A percentile compares a stretch with the other conserved stretches of the same genome.
phyloP scores from a whole-genome alignment of 2,797 vertebrate species.

The Zenarchopterus dispar region DNA sequence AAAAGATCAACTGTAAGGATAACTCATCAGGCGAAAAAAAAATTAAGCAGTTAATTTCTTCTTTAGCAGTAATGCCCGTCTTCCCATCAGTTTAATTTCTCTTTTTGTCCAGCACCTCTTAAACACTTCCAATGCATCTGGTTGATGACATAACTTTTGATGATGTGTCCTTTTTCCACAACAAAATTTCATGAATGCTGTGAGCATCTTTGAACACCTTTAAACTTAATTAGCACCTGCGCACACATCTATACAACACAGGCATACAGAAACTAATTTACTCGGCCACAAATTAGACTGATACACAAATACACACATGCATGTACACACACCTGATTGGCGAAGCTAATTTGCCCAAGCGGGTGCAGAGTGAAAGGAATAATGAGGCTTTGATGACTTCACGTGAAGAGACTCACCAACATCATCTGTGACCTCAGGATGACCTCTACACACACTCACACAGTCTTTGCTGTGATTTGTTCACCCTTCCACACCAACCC shows the following conservation, averaged over 20 bases:
- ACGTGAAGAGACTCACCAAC: constrained; percentile 50
- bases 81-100: not conserved
- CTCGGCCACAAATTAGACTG: constrained; percentile 41
- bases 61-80: not conserved
- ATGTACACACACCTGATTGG: constrained; percentile 39
- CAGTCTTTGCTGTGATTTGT: constrained; percentile 33
- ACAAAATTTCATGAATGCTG: constrained; percentile 40
- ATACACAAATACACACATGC: constrained; percentile 14
- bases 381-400: constrained; percentile 76
- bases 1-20: constrained; percentile 8
- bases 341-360: constrained; percentile 63
- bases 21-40: constrained; percentile 8
- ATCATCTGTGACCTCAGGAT: constrained; percentile 57
- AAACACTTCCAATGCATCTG: constrained; percentile 34
- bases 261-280: constrained; percentile 24
- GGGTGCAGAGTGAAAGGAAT: constrained; percentile 60
- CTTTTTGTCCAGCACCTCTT: constrained; percentile 7
- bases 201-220: constrained; percentile 56
- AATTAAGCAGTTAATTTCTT: not conserved
- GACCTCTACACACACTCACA: constrained; percentile 28
- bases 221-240: constrained; percentile 68
- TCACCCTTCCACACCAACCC: not conserved
- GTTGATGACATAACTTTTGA: constrained; percentile 62
- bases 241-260: constrained; percentile 26
- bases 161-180: constrained; percentile 36